These are phyloP conservation scores for Typhlichthys subterraneus DNA, from an alignment of 2,797 vertebrate species.

Conservation along the genomic window DNA sequence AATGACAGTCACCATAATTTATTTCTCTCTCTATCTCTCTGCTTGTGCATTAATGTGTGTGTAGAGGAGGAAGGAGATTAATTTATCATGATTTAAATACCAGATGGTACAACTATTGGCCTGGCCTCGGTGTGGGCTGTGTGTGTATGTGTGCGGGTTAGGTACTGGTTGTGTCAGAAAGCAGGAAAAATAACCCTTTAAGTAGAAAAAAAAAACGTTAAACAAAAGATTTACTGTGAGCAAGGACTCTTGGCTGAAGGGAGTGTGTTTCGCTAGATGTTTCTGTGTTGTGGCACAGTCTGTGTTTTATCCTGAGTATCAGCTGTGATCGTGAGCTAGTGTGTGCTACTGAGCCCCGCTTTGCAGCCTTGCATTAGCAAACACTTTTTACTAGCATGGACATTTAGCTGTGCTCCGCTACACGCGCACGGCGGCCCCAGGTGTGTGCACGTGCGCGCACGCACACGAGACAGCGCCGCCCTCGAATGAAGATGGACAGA, in stretches of 20 bases:
- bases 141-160: constrained; percentile 12
- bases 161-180: constrained; percentile 4
- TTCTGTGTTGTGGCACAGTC: constrained; percentile 35
- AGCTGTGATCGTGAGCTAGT: constrained; percentile 28
- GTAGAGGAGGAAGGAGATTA: constrained; percentile 71
- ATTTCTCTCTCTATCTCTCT: constrained; percentile 48
- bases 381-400: background rate
- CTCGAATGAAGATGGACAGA: constrained; percentile 41
- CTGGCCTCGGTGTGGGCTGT: constrained; percentile 46
- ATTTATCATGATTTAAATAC: constrained; percentile 75
- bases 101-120: constrained; percentile 75
- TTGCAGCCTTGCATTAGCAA: too few relatives aligned
- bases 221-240: constrained; percentile 61
- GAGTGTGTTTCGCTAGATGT: constrained; percentile 37
- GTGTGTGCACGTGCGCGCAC: constrained; percentile 6
- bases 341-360: constrained; percentile 9
- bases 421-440: background rate
- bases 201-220: constrained; percentile 39
- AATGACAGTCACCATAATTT: constrained; percentile 67
- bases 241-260: constrained; percentile 48
- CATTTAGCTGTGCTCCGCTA: constrained; percentile 9
- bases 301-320: constrained; percentile 38
- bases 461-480: background rate
- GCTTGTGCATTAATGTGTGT: constrained; percentile 53
- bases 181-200: constrained; percentile 56